A percentile compares a stretch with the other conserved stretches of the same genome.
Conservation (phyloP, 2,113 vertebrate species). For the Piaya cayana region DNA sequence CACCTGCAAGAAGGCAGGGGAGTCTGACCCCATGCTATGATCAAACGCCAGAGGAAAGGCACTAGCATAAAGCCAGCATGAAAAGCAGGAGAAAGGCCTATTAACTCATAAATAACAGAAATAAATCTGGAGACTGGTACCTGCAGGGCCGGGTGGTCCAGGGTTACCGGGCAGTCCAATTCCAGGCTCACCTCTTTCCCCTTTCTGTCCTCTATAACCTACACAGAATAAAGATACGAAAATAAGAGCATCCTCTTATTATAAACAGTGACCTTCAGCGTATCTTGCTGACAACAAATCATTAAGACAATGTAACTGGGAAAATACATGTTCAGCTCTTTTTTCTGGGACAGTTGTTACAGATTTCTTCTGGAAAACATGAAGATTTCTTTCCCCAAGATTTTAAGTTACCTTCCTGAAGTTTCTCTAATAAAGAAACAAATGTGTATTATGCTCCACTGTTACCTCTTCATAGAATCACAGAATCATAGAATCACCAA, state of each 20-base stretch:
- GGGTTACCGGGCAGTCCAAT: conserved; percentile 88
- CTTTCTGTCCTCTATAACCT: conserved; percentile 98
- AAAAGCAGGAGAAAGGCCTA: background rate
- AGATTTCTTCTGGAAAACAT: background rate
- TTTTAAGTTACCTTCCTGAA: background rate
- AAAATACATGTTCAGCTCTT: background rate
- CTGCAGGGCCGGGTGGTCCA: conserved; percentile 86
- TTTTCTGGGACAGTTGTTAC: background rate
- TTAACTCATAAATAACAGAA: background rate
- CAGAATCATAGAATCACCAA: no score
- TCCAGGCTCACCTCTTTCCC: conserved; percentile 94
- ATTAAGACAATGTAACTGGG: background rate
- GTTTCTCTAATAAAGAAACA: background rate
- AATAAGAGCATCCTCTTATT: conserved; percentile 8
- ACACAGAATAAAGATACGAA: conserved; percentile 68
- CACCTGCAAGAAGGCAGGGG: background rate
- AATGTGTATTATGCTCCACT: background rate
- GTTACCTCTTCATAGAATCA: background rate
- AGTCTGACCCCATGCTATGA: rapidly evolving
- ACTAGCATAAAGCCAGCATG: rapidly evolving
- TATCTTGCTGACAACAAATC: background rate
- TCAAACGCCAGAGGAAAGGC: background rate
- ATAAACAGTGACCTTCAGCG: background rate
- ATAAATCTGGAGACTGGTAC: conserved; percentile 73
- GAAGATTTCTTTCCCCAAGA: background rate